Conservation (phyloP, 2,113 vertebrate genomes). For the Gopherus flavomarginatus region DNA sequence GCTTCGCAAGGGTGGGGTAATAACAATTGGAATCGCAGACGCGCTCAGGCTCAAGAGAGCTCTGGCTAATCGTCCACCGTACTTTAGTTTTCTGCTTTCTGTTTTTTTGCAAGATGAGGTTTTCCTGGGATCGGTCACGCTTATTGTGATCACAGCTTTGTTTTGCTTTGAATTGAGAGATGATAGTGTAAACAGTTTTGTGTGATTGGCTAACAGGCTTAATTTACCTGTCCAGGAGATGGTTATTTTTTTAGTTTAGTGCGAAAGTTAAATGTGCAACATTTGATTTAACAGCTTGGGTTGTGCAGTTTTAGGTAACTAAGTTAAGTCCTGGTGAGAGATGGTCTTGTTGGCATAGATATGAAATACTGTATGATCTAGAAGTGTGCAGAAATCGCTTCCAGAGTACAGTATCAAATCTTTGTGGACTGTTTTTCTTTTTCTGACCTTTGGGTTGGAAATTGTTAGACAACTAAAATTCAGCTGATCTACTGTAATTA, state of each 20-base stretch:
- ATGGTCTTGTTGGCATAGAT: neutral
- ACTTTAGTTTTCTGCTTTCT: neutral
- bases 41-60: neutral
- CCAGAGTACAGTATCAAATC: neutral
- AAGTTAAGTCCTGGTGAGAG: neutral
- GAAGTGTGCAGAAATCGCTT: neutral
- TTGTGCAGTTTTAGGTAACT: neutral
- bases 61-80: neutral
- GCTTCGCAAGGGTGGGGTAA: neutral
- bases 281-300: rapidly evolving
- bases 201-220: neutral
- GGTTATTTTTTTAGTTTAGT: neutral
- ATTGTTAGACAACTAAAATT: neutral
- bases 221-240: neutral
- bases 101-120: neutral
- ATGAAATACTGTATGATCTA: rapidly evolving
- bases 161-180: neutral
- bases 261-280: neutral
- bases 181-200: neutral
- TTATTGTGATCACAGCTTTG: neutral
- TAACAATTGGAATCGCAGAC: neutral
- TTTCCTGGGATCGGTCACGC: neutral
- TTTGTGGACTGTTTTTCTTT: rapidly evolving
- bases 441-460: neutral
- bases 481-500: neutral